Percentiles rank a stretch among this genome's conserved stretches.
Conservation (phyloP, 2,888 invertebrate genomes). For the Glaucopsyche alexis region DNA sequence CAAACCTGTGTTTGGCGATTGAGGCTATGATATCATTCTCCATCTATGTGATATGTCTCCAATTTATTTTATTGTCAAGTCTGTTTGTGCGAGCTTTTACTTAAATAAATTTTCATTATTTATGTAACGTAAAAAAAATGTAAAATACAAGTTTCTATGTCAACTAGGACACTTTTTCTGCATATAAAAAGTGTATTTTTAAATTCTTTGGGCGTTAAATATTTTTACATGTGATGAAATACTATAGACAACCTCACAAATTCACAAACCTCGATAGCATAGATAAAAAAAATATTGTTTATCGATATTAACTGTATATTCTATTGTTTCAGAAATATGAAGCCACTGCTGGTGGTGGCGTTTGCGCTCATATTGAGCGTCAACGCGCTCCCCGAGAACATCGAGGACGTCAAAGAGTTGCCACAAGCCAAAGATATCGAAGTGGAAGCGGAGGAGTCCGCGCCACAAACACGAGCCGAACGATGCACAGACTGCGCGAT, state of each 20-base stretch:
- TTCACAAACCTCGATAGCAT: too few species aligned
- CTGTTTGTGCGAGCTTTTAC: background rate
- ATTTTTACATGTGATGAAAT: too few species aligned
- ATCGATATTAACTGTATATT: conserved; percentile 13
- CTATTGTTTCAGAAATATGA: conserved; percentile 71
- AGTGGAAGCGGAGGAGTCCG: conserved; percentile 59
- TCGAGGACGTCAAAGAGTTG: conserved; percentile 59
- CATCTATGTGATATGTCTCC: background rate
- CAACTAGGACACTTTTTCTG: too few species aligned
- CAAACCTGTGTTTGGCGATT: background rate
- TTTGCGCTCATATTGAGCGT: conserved; percentile 58
- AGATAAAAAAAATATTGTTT: background rate
- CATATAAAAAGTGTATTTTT: too few species aligned
- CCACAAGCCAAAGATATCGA: conserved; percentile 55
- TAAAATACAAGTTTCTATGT: too few species aligned
- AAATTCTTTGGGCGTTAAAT: too few species aligned
- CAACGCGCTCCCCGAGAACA: conserved; percentile 60
- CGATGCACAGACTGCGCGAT: conserved; percentile 60
- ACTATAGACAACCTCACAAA: too few species aligned
- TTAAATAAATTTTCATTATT: background rate
- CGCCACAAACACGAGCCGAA: conserved; percentile 57
- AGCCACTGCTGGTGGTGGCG: conserved; percentile 73
- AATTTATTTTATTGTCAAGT: conserved; percentile 2
- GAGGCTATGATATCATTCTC: conserved; percentile 15
- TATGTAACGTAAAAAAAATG: background rate